Base-by-base conservation (phyloP, 2,113 vertebrate species). In the Pagrus major region DNA sequence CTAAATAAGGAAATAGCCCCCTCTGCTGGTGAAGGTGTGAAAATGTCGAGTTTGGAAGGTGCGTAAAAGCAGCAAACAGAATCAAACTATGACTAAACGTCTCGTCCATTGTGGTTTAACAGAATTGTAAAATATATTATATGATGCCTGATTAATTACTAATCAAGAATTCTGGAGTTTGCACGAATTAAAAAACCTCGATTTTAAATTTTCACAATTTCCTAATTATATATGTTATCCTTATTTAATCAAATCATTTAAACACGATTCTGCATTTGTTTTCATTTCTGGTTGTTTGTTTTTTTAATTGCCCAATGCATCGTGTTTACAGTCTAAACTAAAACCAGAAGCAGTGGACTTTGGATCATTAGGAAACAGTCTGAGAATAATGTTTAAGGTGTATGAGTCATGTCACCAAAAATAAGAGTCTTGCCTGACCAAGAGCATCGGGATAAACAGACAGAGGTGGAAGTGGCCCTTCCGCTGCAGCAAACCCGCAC, bases 381-480 rank as follows among this genome's bases (percentile, higher is more conserved):
- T 49, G 10, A 51, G 51, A 60, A 58, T 59, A 60, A 67, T n/a
- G 64, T 75, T 76, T 70, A 86, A 85, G 56, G 54, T 86, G 87
- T 71, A 84, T 71, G 80, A 88, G 71, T 84, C 78, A 71, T 61
- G 76, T 67, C 66, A 58, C 89, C 87, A 86, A 91, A 91, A 90
- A 89, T 89, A 92, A 84, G 64, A 78, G 70, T 83, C 37, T 47
- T 75, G 77, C 87, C 75, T 89, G 89, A 88, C 80, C 88, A 79
- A 83, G 79, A 84, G 39, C 68, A 84, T 77, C 59, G 78, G 80
- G 52, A 78, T 85, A 89, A 89, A 92, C 84, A 94, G 81, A 54
- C 83, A 88, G 91, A 91, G 84, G 92, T 95, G 94, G 86, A 93
- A 88, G 65, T 80, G 82, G 90, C 78, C 91, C 92, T 94, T 95